Conservation (phyloP, 2,113 vertebrate genomes). For the rat (Rattus norvegicus) region GRCr8 NC_086027.1:71067001-71067500, state of each 20-base stretch:
- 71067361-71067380: constrained; percentile 4
- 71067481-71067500: constrained; percentile 48
- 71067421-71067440: neutral
- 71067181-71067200: neutral
- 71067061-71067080: neutral
- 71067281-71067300: neutral
- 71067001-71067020: neutral
- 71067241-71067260: neutral
- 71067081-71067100: neutral
- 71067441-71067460: constrained; percentile 22
- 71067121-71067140: neutral
- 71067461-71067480: constrained; percentile 4
- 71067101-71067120: neutral
- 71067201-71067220: neutral
- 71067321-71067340: neutral
- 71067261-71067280: neutral
- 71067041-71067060: neutral
- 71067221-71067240: neutral
- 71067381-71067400: neutral
- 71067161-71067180: neutral
- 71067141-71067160: neutral
- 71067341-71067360: neutral
- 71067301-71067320: neutral
- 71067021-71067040: neutral
- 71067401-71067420: neutral